A percentile compares a stretch with the other conserved stretches of the same genome.
Evolutionary conservation across 1,140 invertebrate species (phyloP).

Genomic region (Polypedilum pembai): DNA sequence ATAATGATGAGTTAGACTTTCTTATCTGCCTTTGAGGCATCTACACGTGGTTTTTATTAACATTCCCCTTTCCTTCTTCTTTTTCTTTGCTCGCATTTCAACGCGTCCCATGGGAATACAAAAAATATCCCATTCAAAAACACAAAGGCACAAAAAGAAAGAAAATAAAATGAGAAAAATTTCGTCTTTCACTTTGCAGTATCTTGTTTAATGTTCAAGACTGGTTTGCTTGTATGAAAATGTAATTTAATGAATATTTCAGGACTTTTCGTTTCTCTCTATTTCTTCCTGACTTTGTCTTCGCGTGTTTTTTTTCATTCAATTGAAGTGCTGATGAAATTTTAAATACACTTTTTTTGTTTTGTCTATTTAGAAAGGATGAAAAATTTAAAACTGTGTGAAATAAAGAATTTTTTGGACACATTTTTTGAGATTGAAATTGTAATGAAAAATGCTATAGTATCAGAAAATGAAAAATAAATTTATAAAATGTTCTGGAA

Average conservation of each 20-base stretch:
- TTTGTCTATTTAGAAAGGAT: background rate
- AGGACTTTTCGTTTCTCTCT: background rate
- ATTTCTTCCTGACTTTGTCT: background rate
- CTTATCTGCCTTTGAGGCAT: no score
- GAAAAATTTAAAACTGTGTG: background rate
- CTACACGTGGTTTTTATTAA: slow-evolving; percentile 12
- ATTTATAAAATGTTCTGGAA: no score
- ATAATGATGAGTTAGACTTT: no score
- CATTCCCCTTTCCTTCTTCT: background rate
- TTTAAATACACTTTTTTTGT: background rate
- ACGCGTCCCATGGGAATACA: slow-evolving; percentile 8
- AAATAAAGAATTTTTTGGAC: background rate
- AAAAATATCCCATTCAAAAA: background rate
- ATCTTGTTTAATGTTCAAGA: background rate
- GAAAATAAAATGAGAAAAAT: background rate
- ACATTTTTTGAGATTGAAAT: background rate
- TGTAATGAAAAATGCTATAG: no score
- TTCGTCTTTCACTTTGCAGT: background rate
- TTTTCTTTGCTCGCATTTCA: background rate
- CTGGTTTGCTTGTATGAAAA: background rate
- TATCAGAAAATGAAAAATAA: no score
- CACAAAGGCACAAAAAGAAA: background rate
- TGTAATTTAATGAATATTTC: slow-evolving; percentile 14
- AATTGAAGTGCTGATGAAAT: background rate
- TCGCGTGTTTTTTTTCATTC: background rate